phyloP scores from a whole-genome alignment of 2,113 vertebrate species.

The Mystacornis crossleyi region DNA sequence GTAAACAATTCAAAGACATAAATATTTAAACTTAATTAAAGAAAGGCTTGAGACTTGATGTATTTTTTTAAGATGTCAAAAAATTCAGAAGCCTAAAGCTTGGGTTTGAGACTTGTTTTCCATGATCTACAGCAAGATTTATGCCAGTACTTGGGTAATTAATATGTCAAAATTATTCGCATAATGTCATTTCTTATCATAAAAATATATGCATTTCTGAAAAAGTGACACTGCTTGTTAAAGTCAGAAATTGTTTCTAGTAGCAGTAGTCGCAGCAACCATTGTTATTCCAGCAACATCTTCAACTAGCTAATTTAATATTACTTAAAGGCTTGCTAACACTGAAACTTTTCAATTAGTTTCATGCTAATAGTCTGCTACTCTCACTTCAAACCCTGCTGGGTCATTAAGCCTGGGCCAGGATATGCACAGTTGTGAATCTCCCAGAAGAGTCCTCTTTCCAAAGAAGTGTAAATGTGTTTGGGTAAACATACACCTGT shows the following conservation, averaged over 20 bases:
- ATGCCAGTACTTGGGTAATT: not conserved
- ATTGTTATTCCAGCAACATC: not conserved
- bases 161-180: not conserved
- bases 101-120: not conserved
- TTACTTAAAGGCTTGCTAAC: not conserved
- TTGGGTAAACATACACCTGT: not conserved
- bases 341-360: not conserved
- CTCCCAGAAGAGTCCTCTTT: not conserved
- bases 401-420: not conserved
- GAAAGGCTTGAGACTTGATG: not conserved
- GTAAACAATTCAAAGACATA: not conserved
- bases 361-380: not conserved
- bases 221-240: not conserved
- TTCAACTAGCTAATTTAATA: not conserved
- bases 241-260: not conserved
- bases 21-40: not conserved
- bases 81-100: not conserved
- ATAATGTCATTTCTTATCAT: not conserved
- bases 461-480: not conserved
- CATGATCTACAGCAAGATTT: not conserved
- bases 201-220: not conserved
- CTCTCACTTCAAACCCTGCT: not conserved
- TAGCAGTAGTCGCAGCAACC: not conserved
- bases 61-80: not conserved
- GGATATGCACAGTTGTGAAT: not conserved